Base-by-base conservation (phyloP, 2,113 vertebrate species). In the Paralichthys olivaceus region DNA sequence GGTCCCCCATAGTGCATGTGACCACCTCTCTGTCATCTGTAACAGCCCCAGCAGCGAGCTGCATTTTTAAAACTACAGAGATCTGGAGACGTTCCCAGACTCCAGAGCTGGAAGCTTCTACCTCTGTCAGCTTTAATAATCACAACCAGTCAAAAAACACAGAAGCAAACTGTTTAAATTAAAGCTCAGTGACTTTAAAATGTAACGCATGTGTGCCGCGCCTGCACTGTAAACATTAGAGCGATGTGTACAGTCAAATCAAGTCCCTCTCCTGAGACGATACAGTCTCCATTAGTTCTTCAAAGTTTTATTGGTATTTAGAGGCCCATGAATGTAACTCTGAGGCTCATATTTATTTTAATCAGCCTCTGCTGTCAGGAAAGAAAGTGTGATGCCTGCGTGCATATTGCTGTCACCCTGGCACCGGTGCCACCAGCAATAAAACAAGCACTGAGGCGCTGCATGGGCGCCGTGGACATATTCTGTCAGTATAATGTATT, bases 11-110 rank as follows among this genome's bases (percentile, higher is more conserved):
- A 51, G 68, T 23, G 72, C 74, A 71, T 76, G 64, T 4, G 43
- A 37, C 53, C 49, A 56, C 49, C 63, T 56, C 77, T 74, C 75
- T 23, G 32, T 84, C 83, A 69, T 80, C 67, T 76, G 76, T 59
- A 87, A 65, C 75, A 61, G 75, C 75, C 58, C 22, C 67, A 75
- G 78, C 84, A 80, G 84, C 77, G 84, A 82, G 79, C 82, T 81
- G 77, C 79, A 60, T 71, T 73, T 80, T 74, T 87, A 71, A 71
- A 78, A 83, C 83, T 77, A 85, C 82, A 77, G 71, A 84, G 75
- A 89, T 89, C 84, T 94, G 93, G 91, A 93, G 73, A 66, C 49
- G 23, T 85, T 89, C 90, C 86, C 89, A 87, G 90, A 92, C 88
- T 80, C 61, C 75, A 84, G 64, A 74, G 87, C 87, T 51, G 15